These are phyloP conservation scores for Aspidiotus destructor DNA, from an alignment of 2,888 invertebrate genomes.

Conservation along the genomic window DNA sequence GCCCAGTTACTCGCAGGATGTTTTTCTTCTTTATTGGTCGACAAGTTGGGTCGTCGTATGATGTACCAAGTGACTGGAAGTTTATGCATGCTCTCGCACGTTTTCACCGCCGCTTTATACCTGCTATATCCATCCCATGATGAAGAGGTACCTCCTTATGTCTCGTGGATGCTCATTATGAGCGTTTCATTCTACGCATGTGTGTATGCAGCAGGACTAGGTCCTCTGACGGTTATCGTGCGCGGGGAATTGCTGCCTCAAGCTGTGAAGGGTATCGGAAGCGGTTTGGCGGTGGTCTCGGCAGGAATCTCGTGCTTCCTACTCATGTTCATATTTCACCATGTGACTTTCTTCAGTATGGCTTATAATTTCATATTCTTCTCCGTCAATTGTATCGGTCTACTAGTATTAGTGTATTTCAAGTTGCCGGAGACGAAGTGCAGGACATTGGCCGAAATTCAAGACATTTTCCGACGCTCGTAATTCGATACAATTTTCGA, in stretches of 20 bases:
- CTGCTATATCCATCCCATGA: constrained; percentile 9
- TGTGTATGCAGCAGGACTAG: constrained; percentile 19
- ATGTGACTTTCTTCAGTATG: constrained; percentile 14
- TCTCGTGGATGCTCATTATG: constrained; percentile 11
- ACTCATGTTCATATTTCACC: constrained; percentile 21
- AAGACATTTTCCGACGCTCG: constrained; percentile 18
- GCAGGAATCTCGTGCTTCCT: constrained; percentile 25
- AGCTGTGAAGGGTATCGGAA: constrained; percentile 23
- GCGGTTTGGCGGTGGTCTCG: constrained; percentile 28
- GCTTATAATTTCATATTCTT: constrained; percentile 25
- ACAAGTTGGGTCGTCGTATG: constrained; percentile 17
- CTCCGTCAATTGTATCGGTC: constrained; percentile 1
- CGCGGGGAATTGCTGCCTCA: constrained; percentile 28
- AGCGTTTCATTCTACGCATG: constrained; percentile 19
- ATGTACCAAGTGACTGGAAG: constrained; percentile 15
- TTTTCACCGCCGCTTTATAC: constrained; percentile 16
- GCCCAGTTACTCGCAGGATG: constrained; percentile 15
- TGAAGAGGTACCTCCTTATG: neutral
- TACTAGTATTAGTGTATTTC: constrained; percentile 14
- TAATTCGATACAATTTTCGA: neutral
- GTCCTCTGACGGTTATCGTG: constrained; percentile 21
- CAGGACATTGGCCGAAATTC: constrained; percentile 30
- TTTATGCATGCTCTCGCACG: constrained; percentile 8
- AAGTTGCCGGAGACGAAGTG: constrained; percentile 25
- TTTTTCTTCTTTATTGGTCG: constrained; percentile 9